These are phyloP conservation scores for Carassius auratus DNA, from an alignment of 2,113 vertebrate species.

Conservation along the genomic window DNA sequence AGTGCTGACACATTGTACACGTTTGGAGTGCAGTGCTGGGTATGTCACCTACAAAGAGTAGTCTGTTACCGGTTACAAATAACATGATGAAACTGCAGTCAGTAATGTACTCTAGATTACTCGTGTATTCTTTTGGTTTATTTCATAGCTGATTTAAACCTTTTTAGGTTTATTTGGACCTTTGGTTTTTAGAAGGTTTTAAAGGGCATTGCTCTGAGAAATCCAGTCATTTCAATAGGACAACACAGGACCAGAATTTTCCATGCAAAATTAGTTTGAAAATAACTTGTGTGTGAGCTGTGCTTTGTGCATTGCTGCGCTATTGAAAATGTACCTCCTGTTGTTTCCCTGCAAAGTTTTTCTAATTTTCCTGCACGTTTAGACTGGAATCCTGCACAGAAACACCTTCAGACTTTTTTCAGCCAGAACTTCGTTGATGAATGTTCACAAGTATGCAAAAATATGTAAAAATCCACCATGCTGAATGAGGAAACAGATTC, in stretches of 20 bases:
- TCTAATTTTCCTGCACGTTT: neutral
- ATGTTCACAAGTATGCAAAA: slow-evolving; percentile 28
- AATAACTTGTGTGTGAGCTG: neutral
- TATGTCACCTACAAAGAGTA: neutral
- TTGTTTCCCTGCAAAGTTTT: neutral
- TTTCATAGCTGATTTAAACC: too few relatives aligned
- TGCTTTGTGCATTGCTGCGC: neutral
- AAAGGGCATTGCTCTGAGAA: neutral
- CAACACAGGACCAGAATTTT: neutral
- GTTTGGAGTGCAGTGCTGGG: neutral
- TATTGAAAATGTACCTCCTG: neutral
- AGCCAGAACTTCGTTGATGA: slow-evolving; percentile 14
- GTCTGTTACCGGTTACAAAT: neutral
- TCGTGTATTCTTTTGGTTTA: too few relatives aligned
- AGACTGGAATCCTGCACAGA: neutral
- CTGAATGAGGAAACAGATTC: slow-evolving; percentile 18
- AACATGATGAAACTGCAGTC: neutral
- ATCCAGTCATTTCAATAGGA: neutral
- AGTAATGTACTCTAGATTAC: neutral
- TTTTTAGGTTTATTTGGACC: neutral
- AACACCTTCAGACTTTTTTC: neutral
- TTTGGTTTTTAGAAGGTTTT: neutral
- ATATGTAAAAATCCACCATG: slow-evolving; percentile 13
- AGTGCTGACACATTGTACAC: neutral
- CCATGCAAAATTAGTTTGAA: neutral